phyloP scores from a whole-genome alignment of 2,888 invertebrate species.

The Hyppa rectilinea region DNA sequence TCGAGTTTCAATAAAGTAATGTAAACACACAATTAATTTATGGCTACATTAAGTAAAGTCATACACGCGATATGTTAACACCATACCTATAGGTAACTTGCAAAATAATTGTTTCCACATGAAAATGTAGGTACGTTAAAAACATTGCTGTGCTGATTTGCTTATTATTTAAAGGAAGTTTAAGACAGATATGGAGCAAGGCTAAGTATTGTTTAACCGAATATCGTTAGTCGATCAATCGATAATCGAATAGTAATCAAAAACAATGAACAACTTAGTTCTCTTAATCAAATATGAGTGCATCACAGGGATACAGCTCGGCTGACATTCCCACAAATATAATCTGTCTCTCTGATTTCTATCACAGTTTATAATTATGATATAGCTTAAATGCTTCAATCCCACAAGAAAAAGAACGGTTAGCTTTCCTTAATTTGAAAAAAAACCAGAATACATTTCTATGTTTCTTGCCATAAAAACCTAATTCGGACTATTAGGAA shows the following conservation, averaged over 20 bases:
- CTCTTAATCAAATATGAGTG: constrained; percentile 7
- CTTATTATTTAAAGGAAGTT: neutral
- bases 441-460: too few relatives aligned
- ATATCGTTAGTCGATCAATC: too few relatives aligned
- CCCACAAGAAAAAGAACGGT: too few relatives aligned
- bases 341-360: neutral
- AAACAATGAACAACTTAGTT: constrained; percentile 38
- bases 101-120: constrained; percentile 9
- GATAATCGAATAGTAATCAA: constrained; percentile 5
- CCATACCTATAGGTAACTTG: constrained; percentile 10
- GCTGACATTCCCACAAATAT: neutral
- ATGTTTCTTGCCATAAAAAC: too few relatives aligned
- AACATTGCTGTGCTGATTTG: neutral
- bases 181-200: neutral
- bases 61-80: constrained; percentile 43
- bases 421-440: too few relatives aligned
- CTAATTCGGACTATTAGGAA: too few relatives aligned
- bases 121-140: neutral
- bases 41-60: constrained; percentile 6
- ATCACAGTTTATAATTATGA: neutral
- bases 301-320: neutral
- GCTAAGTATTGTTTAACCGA: too few relatives aligned
- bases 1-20: constrained; percentile 51
- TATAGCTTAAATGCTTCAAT: too few relatives aligned
- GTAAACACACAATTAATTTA: constrained; percentile 38